phyloP scores from a whole-genome alignment of 2,888 invertebrate genomes.

The Himalopsyche japonica region DNA sequence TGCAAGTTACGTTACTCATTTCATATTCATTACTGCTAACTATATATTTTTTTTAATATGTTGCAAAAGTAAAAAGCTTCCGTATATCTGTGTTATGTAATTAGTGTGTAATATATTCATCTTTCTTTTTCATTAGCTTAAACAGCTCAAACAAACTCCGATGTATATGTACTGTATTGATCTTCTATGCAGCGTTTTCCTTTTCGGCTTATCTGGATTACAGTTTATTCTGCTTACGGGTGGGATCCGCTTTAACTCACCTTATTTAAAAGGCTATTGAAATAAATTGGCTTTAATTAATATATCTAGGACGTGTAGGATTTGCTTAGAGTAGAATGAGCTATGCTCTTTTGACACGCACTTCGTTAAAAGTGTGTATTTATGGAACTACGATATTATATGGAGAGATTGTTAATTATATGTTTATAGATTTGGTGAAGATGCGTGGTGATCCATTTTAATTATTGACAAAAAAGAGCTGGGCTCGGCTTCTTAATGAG shows the following conservation, averaged over 20 bases:
- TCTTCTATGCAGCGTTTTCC: background rate
- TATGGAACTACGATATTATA: background rate
- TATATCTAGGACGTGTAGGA: background rate
- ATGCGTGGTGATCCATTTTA: too few species aligned
- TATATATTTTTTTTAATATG: too few species aligned
- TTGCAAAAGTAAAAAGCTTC: background rate
- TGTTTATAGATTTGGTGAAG: too few species aligned
- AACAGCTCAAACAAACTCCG: background rate
- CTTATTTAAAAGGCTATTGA: background rate
- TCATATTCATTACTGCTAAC: too few species aligned
- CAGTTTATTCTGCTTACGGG: background rate
- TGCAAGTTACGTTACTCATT: too few species aligned
- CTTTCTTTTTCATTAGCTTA: background rate
- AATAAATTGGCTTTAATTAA: background rate
- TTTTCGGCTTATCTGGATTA: background rate
- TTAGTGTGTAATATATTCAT: background rate
- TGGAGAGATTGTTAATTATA: too few species aligned
- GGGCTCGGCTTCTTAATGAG: too few species aligned
- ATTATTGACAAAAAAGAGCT: too few species aligned
- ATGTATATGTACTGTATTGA: background rate
- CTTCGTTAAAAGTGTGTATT: background rate
- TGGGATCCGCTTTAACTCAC: background rate
- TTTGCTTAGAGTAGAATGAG: background rate
- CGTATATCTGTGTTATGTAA: background rate
- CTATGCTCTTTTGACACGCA: background rate